A percentile compares a stretch with the other conserved stretches of the same genome.
Conservation (phyloP, 1,140 invertebrate genomes). For the Helicoverpa zea region DNA sequence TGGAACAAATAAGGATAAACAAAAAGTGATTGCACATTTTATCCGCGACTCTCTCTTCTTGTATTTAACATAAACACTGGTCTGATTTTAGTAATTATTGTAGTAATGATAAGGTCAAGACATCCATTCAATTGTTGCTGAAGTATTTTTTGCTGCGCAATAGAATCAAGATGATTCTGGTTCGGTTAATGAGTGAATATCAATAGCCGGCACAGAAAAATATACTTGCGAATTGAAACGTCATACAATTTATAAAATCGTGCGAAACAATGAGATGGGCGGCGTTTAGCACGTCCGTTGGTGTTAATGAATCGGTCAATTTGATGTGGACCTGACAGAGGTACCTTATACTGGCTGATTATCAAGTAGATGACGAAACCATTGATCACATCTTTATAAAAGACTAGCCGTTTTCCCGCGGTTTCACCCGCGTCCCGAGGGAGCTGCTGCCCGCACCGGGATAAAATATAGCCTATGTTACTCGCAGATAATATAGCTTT, state of each 20-base stretch:
- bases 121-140: slow-evolving; percentile 7
- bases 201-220: slow-evolving; percentile 50
- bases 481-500: too few species aligned
- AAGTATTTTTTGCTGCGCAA: slow-evolving; percentile 44
- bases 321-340: slow-evolving; percentile 33
- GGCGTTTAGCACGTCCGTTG: slow-evolving; percentile 52
- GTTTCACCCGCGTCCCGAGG: too few species aligned
- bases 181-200: slow-evolving; percentile 39
- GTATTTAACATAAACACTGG: neutral
- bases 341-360: slow-evolving; percentile 13
- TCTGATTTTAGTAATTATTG: slow-evolving; percentile 16
- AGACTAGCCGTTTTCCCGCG: too few species aligned
- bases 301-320: slow-evolving; percentile 63
- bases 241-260: slow-evolving; percentile 60
- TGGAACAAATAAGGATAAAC: too few species aligned
- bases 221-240: slow-evolving; percentile 51
- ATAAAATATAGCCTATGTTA: too few species aligned
- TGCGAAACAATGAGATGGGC: slow-evolving; percentile 64
- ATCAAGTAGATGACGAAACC: slow-evolving; percentile 40
- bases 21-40: neutral
- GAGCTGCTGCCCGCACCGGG: too few species aligned
- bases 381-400: slow-evolving; percentile 15
- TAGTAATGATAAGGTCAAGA: slow-evolving; percentile 33
- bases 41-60: neutral
- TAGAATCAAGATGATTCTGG: slow-evolving; percentile 43